phyloP scores from a whole-genome alignment of 2,113 vertebrate genomes.

The Leptocoma aspasia region DNA sequence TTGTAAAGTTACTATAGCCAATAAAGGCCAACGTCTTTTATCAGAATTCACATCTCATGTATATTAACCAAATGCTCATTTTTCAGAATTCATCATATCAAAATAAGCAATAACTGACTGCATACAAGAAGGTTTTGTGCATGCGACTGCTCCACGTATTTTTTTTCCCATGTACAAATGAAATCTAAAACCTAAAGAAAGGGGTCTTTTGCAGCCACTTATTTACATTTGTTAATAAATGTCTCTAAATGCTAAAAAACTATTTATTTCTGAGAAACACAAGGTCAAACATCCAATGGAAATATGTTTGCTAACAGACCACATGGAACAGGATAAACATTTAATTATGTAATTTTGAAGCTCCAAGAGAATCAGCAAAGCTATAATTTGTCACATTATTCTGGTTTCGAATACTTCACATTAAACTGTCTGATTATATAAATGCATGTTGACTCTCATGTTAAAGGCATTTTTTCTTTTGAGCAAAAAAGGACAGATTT shows the following conservation, averaged over 20 bases:
- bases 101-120: neutral
- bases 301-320: conserved; percentile 18
- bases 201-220: neutral
- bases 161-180: neutral
- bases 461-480: neutral
- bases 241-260: neutral
- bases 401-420: neutral
- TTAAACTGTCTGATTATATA: neutral
- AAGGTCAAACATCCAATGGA: neutral
- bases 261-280: neutral
- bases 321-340: conserved; percentile 3
- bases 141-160: neutral
- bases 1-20: neutral
- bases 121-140: neutral
- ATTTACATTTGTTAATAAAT: neutral
- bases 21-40: neutral
- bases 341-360: conserved; percentile 2
- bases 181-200: neutral
- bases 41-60: neutral
- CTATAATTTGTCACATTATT: neutral
- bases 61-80: neutral
- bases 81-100: neutral
- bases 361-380: neutral
- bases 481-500: neutral
- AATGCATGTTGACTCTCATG: neutral